Percentiles rank a stretch among this genome's conserved stretches.
Conservation (phyloP, 2,113 vertebrate genomes). For the Prunella himalayana region DNA sequence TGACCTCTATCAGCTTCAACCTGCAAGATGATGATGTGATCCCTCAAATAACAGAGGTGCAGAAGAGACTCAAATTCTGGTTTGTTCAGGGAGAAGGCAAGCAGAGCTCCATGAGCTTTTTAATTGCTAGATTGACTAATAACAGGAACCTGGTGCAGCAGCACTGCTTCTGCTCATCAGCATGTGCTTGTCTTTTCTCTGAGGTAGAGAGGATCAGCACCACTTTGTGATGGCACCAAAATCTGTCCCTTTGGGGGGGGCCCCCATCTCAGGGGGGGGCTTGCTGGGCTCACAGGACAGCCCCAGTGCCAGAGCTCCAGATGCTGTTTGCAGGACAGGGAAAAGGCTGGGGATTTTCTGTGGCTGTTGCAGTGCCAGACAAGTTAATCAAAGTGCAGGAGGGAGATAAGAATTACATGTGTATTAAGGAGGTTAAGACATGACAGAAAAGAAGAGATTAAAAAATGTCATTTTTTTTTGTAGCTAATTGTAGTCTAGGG, state of each 20-base stretch:
- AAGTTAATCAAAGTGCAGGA: neutral
- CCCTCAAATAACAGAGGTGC: neutral
- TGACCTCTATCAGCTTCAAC: neutral
- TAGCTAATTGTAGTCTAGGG: neutral
- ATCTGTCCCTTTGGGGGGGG: neutral
- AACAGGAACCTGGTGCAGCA: neutral
- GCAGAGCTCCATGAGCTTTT: neutral
- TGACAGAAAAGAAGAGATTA: neutral
- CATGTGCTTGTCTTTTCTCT: neutral
- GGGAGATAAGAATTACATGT: neutral
- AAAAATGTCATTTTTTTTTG: neutral
- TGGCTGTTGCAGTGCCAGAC: neutral
- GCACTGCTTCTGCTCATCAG: neutral
- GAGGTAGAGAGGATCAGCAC: neutral
- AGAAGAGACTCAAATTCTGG: neutral
- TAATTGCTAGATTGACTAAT: neutral
- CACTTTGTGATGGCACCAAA: rapidly evolving
- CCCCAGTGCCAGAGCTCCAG: neutral
- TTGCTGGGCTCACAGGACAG: neutral
- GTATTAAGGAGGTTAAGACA: neutral
- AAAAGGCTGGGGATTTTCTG: rapidly evolving
- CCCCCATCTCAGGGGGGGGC: rapidly evolving
- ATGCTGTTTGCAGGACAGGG: neutral
- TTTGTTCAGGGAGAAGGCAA: neutral
- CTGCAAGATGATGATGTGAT: neutral